Percentiles rank a stretch among this genome's conserved stretches.
Conservation (phyloP, 2,888 invertebrate species). For the Trileptium ribeirensis region DNA sequence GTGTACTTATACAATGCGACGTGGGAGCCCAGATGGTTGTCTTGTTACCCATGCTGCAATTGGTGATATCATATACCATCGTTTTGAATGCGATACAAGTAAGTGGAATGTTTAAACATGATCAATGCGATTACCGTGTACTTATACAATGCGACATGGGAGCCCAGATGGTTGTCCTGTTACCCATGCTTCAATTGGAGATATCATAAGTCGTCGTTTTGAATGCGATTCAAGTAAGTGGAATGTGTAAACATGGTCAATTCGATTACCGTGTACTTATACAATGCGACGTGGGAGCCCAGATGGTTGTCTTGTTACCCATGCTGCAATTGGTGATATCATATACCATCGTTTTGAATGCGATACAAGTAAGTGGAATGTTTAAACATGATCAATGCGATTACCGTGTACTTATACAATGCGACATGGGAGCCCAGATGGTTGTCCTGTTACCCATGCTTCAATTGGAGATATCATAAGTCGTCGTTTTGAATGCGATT, state of each 20-base stretch:
- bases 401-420: no score
- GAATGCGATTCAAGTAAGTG: not conserved
- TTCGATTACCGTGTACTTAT: no score
- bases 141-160: not conserved
- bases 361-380: not conserved
- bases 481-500: not conserved
- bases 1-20: not conserved
- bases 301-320: not conserved
- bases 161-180: not conserved
- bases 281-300: not conserved
- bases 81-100: not conserved
- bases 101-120: not conserved
- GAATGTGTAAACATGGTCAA: no score
- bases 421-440: not conserved
- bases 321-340: not conserved
- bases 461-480: not conserved
- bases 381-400: no score
- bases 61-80: not conserved
- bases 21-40: not conserved
- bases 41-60: not conserved
- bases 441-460: not conserved
- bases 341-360: not conserved
- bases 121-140: no score
- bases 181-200: not conserved
- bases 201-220: not conserved